Conservation (phyloP, 2,797 vertebrate genomes). For the Lagorchestes hirsutus region DNA sequence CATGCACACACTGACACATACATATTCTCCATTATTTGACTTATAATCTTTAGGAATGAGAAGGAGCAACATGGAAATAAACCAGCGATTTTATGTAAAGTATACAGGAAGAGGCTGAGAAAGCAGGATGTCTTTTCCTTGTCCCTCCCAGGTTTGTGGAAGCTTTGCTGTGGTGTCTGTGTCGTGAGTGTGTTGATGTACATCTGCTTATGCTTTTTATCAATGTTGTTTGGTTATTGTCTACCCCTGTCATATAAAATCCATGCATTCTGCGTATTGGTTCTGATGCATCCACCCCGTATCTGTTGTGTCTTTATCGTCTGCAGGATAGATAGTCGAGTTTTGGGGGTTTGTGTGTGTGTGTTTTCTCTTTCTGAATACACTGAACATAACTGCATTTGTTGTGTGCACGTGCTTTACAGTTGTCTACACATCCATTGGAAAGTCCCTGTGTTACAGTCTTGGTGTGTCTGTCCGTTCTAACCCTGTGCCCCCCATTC, state of each 20-base stretch:
- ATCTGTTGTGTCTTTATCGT: background rate
- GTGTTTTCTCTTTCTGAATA: background rate
- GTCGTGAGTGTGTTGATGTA: conserved; percentile 6
- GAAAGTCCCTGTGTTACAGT: background rate
- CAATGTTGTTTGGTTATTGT: conserved; percentile 37
- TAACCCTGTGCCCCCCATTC: conserved; percentile 71
- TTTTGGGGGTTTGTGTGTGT: background rate
- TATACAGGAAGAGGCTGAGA: conserved; percentile 77
- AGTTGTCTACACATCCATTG: conserved; percentile 69
- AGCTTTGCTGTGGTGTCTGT: conserved; percentile 65
- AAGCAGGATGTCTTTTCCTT: conserved; percentile 82
- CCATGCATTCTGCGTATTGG: background rate
- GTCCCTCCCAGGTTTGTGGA: conserved; percentile 87
- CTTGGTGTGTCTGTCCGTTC: background rate
- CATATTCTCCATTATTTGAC: background rate
- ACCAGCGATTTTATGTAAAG: conserved; percentile 78
- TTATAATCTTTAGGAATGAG: conserved; percentile 66
- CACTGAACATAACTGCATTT: background rate
- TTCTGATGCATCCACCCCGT: background rate
- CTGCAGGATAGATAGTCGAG: background rate
- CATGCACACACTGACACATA: background rate
- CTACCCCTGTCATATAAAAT: conserved; percentile 1
- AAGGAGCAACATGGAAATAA: conserved; percentile 34
- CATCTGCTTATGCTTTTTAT: conserved; percentile 44
- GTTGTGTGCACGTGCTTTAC: conserved; percentile 37